These are phyloP conservation scores for Clamator glandarius DNA, from an alignment of 2,797 vertebrate species.

Conservation along the genomic window DNA sequence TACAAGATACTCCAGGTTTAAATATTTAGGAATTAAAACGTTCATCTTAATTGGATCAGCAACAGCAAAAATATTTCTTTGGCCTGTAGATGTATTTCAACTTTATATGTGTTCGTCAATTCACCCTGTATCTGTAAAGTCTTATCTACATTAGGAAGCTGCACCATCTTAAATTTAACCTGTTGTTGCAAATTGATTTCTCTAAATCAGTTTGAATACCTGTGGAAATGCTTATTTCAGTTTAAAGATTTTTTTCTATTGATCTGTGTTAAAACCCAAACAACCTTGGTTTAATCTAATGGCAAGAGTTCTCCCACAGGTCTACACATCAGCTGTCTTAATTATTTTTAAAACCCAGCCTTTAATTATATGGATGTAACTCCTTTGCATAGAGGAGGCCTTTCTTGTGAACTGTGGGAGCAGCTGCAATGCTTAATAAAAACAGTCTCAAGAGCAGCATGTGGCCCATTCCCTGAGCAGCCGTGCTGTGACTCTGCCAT, in stretches of 20 bases:
- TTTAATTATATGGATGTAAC: neutral
- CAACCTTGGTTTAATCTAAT: constrained; percentile 8
- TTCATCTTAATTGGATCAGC: constrained; percentile 40
- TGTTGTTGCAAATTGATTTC: constrained; percentile 40
- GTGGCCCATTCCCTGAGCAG: neutral
- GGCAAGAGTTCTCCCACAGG: neutral
- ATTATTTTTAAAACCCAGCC: neutral
- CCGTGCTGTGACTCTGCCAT: rapidly evolving
- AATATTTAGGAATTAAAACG: neutral
- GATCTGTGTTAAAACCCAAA: neutral
- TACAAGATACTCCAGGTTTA: neutral
- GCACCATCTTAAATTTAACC: constrained; percentile 2
- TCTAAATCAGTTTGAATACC: constrained; percentile 34
- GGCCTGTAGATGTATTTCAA: neutral
- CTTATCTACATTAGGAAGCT: neutral
- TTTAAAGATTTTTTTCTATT: constrained; percentile 14
- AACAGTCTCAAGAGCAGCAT: neutral
- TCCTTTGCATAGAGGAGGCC: neutral
- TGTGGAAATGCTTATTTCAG: constrained; percentile 3
- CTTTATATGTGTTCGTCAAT: neutral
- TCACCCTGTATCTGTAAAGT: neutral
- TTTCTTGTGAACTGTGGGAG: neutral
- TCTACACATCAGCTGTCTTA: neutral
- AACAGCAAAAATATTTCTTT: neutral
- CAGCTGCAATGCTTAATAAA: neutral